Evolutionary conservation across 1,140 invertebrate species (phyloP), one percentile per base, ranked within the genome.

Genomic region (Pseudobourletiella spinata): DNA sequence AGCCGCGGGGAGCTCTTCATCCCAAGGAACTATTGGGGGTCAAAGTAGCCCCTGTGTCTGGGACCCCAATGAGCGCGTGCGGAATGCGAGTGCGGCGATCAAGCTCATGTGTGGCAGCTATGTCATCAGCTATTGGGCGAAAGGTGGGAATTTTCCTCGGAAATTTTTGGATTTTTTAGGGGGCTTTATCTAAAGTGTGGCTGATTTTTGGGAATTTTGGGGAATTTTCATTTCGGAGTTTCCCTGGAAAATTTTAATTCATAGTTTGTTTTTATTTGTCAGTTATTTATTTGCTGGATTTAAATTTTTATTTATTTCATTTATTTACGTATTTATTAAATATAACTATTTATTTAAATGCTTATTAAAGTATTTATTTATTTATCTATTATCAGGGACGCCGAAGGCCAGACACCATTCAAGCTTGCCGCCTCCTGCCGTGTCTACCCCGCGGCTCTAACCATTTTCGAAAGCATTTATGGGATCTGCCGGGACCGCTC

Each of bases 401-500:
- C 90, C 2, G 87, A 94, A 76, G 95, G 95, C 2, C 89, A 92
- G 72, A 99, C 96, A 0, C 93, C 96, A 0, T 88, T 99, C 68
- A 98, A 98, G 94, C 80, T 92, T 35, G 92, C 95, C 4, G 89
- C 99, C 3, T 85, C 90, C 14, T 86, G 87, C 32, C 84, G 95
- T 1, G 93, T 94, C 0, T 96, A 95, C 77, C 85, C 87, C 57
- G 95, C 95, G 6, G 95, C 92, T 15, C 77, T 94, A 0, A 83
- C 90, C 42, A 72, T 99, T 2, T 78, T 98, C 52, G 90, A 96
- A 69, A 82, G 88, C 1, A 89, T 92, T 57, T 82, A 88, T 46
- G 79, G 82, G 59, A 80, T 91, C 26, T 81, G 85, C 1, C 79
- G 80, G 16, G 82, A 74, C 56, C 58, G 56, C 24, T 62, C 68